phyloP scores from a whole-genome alignment of 2,888 invertebrate species.

The Idaea aversata region DNA sequence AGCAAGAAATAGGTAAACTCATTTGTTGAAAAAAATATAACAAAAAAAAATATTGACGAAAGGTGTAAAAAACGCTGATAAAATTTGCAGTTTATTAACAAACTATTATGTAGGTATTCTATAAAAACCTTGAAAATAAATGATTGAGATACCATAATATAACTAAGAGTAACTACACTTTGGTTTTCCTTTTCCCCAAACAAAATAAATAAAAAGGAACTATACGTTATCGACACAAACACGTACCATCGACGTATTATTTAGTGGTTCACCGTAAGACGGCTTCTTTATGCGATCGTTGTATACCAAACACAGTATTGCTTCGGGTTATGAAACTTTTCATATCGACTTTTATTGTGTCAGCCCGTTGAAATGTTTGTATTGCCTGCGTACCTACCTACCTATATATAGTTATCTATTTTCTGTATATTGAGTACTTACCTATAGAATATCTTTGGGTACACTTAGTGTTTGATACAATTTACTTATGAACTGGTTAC shows the following conservation, averaged over 20 bases:
- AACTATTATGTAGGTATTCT: background rate
- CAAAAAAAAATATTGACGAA: too few relatives aligned
- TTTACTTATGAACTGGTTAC: too few relatives aligned
- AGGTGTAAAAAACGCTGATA: too few relatives aligned
- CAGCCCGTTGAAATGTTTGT: slow-evolving; percentile 33
- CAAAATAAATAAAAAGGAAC: slow-evolving; percentile 6
- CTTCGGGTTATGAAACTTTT: slow-evolving; percentile 50
- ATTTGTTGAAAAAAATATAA: too few relatives aligned
- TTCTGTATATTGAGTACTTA: slow-evolving; percentile 11
- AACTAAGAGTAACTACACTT: background rate
- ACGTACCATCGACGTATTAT: slow-evolving; percentile 36
- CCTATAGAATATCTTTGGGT: background rate
- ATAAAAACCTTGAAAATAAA: background rate
- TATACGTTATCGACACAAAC: slow-evolving; percentile 28
- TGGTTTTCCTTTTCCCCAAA: background rate
- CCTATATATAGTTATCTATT: slow-evolving; percentile 16
- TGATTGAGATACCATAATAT: background rate
- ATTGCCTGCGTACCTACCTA: slow-evolving; percentile 20
- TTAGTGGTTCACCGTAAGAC: slow-evolving; percentile 32
- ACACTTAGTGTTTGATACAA: too few relatives aligned
- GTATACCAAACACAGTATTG: slow-evolving; percentile 43
- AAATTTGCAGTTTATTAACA: too few relatives aligned
- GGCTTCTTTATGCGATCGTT: slow-evolving; percentile 37
- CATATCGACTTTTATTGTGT: slow-evolving; percentile 49
- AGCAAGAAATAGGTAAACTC: too few relatives aligned